Evolutionary conservation across 2,797 vertebrate genomes (phyloP).

Genomic region (Cryptoprocta ferox): DNA sequence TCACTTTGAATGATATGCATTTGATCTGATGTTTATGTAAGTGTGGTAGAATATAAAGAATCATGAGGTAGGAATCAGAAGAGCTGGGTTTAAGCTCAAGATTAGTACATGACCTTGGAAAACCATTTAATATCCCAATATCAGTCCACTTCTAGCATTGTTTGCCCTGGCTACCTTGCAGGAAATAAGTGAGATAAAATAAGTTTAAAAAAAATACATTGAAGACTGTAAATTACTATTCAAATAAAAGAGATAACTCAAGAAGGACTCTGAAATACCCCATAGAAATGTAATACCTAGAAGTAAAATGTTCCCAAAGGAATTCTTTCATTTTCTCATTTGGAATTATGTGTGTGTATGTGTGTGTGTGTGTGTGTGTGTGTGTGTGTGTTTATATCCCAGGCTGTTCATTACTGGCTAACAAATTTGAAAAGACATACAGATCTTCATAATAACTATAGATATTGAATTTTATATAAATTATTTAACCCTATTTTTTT

Average conservation of each 20-base stretch:
- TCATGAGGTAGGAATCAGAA: neutral
- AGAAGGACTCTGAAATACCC: conserved; percentile 9
- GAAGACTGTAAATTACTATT: neutral
- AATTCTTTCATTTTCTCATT: conserved; percentile 16
- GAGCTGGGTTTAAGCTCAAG: neutral
- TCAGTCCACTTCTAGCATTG: neutral
- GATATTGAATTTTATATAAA: neutral
- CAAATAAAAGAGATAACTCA: conserved; percentile 19
- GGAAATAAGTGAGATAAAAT: neutral
- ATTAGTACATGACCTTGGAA: neutral
- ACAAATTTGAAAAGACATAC: conserved; percentile 26
- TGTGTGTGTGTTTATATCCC: neutral
- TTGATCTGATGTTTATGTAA: neutral
- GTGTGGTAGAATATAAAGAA: neutral
- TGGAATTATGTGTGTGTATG: neutral
- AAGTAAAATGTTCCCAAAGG: neutral
- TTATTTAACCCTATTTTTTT: conserved; percentile 25
- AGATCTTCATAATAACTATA: neutral
- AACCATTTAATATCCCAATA: neutral
- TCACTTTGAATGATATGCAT: neutral
- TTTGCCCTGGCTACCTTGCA: neutral
- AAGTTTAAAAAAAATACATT: neutral
- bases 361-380: neutral
- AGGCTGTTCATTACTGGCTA: neutral
- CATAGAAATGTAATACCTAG: neutral